These are phyloP conservation scores for Phacellophora camtschatica DNA, from an alignment of 30 jellyfish, hydroid and myxozoan species.

Conservation along the genomic window DNA sequence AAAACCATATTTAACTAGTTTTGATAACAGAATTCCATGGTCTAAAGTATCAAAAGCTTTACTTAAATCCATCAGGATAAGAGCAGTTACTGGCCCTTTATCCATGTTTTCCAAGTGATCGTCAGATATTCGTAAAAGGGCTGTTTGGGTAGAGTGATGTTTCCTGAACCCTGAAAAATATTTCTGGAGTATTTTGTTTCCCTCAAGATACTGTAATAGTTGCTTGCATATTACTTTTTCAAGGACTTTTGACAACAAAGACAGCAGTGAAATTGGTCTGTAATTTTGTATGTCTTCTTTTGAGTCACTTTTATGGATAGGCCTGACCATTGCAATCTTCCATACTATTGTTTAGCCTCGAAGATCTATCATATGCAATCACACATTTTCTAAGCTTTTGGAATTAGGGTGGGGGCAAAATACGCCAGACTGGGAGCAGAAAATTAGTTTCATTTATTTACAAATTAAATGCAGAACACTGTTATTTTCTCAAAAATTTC, in stretches of 20 bases:
- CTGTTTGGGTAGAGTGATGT: conserved; percentile 40
- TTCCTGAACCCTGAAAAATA: conserved; percentile 21
- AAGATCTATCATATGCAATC: no score
- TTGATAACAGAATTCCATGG: conserved; percentile 25
- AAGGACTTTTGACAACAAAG: conserved; percentile 22
- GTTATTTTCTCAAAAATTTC: no score
- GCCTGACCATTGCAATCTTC: conserved; percentile 46
- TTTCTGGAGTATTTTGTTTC: conserved; percentile 33
- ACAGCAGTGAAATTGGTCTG: conserved; percentile 39
- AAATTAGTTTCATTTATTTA: no score
- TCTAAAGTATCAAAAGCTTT: conserved; percentile 31
- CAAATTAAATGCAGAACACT: no score
- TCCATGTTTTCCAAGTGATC: conserved; percentile 42
- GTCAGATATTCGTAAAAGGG: conserved; percentile 28
- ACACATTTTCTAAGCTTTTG: no score
- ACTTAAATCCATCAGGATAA: conserved; percentile 37
- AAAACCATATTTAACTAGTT: conserved; percentile 12
- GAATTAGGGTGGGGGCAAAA: no score
- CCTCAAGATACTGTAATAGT: conserved; percentile 18
- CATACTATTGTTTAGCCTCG: no score
- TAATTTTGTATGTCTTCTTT: conserved; percentile 10
- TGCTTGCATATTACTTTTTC: conserved; percentile 35
- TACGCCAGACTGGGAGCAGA: no score
- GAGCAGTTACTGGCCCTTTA: conserved; percentile 39
- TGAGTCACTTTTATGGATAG: conserved; percentile 5